Percentiles rank a stretch among this genome's conserved stretches.
phyloP scores from a whole-genome alignment of 2,113 vertebrate genomes.

The Corythornis vintsioides region DNA sequence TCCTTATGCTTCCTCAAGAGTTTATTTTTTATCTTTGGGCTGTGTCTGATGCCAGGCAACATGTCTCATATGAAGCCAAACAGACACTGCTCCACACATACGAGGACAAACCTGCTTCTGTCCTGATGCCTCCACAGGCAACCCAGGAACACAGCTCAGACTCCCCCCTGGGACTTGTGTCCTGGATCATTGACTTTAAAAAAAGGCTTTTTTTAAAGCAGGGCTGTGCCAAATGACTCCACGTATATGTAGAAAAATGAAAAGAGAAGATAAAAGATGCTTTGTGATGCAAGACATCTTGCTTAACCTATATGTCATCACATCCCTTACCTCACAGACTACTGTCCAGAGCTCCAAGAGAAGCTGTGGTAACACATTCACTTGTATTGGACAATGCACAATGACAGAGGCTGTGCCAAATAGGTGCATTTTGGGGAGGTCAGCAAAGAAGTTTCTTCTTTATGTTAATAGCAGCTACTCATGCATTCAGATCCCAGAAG shows the following conservation, averaged over 20 bases:
- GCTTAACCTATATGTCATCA: background rate
- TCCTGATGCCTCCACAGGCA: background rate
- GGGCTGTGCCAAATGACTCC: background rate
- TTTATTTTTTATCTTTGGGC: background rate
- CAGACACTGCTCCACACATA: background rate
- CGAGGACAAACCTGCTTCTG: background rate
- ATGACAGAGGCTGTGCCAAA: background rate
- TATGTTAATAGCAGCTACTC: background rate
- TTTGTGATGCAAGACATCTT: background rate
- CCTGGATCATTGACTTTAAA: background rate
- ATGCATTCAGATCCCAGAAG: background rate
- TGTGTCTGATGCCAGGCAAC: background rate
- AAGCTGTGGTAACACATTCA: background rate
- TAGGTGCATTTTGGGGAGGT: background rate
- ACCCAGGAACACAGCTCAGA: background rate
- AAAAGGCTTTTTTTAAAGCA: background rate
- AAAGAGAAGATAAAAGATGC: background rate
- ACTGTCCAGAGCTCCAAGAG: background rate
- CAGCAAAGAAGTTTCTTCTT: background rate
- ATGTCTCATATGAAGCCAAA: background rate
- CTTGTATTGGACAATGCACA: background rate
- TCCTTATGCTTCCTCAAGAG: background rate
- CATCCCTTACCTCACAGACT: background rate
- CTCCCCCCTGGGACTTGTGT: background rate
- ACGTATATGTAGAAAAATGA: background rate